phyloP scores from a whole-genome alignment of 1,140 invertebrate species.

The Pseudobourletiella spinata region DNA sequence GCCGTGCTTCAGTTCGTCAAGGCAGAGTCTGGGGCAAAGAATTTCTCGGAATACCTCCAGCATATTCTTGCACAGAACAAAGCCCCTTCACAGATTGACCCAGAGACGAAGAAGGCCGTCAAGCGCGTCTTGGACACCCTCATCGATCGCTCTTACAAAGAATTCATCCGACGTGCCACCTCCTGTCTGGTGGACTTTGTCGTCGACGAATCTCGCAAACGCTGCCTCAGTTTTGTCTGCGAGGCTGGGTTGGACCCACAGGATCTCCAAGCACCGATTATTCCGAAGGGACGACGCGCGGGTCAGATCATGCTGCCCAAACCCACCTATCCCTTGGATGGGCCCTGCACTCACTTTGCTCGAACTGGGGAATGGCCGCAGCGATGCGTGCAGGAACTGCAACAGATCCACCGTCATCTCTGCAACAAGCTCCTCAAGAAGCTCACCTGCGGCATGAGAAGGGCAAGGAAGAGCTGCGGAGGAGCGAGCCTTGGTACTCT shows the following conservation, averaged over 20 bases:
- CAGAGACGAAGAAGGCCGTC: constrained; percentile 1
- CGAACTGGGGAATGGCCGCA: constrained; percentile 1
- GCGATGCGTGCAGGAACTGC: not conserved
- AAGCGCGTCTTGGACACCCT: not conserved
- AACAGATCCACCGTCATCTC: not conserved
- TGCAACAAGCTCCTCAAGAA: not conserved
- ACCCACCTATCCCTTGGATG: constrained; percentile 6
- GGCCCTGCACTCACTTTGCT: constrained; percentile 13
- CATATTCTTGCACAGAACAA: constrained; percentile 1
- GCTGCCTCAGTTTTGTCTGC: not conserved
- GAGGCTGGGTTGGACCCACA: constrained; percentile 1
- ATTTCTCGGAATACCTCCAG: not conserved
- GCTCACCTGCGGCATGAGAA: not conserved
- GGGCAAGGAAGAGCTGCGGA: not conserved
- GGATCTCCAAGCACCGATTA: not conserved
- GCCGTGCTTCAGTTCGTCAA: not conserved
- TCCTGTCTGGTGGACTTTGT: constrained; percentile 1
- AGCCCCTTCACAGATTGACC: not conserved
- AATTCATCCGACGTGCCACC: not conserved
- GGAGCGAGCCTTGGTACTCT: no score
- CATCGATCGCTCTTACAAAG: not conserved
- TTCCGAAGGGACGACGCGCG: not conserved
- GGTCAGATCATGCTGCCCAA: not conserved
- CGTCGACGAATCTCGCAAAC: constrained; percentile 2
- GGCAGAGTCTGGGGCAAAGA: constrained; percentile 3